Percentiles rank a stretch among this genome's conserved stretches.
Conservation (phyloP, 1,140 invertebrate genomes). For the Eufriesea mexicana region DNA sequence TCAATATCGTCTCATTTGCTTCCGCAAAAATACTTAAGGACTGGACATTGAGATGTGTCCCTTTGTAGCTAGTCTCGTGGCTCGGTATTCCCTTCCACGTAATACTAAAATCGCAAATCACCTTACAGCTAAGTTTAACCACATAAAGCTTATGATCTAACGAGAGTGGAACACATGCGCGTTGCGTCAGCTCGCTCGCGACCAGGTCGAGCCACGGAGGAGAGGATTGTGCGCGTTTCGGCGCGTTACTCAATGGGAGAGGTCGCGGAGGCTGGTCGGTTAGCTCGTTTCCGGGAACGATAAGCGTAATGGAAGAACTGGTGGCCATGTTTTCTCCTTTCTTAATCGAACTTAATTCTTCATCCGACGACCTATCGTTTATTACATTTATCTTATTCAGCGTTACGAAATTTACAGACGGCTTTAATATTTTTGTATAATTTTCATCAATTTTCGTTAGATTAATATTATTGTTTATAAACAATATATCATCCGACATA, state of each 20-base stretch:
- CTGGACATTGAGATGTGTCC: slow-evolving; percentile 30
- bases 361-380: slow-evolving; percentile 31
- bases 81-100: slow-evolving; percentile 44
- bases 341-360: slow-evolving; percentile 24
- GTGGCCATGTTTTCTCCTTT: slow-evolving; percentile 61
- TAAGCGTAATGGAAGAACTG: slow-evolving; percentile 83
- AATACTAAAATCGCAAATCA: slow-evolving; percentile 38
- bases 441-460: not conserved
- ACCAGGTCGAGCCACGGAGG: slow-evolving; percentile 74
- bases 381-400: not conserved
- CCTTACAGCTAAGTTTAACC: slow-evolving; percentile 40
- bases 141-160: slow-evolving; percentile 77
- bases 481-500: slow-evolving; percentile 11
- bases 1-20: slow-evolving; percentile 9
- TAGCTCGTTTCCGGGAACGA: slow-evolving; percentile 81
- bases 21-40: slow-evolving; percentile 10
- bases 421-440: slow-evolving; percentile 18
- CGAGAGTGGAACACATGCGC: slow-evolving; percentile 83
- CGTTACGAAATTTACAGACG: slow-evolving; percentile 27
- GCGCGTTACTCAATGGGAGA: slow-evolving; percentile 75
- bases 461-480: not conserved
- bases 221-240: slow-evolving; percentile 70
- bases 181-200: slow-evolving; percentile 81
- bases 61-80: slow-evolving; percentile 39
- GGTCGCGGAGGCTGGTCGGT: slow-evolving; percentile 77